Evolutionary conservation across 2,888 invertebrate genomes (phyloP), one percentile per base, ranked within the genome.

Genomic region (Andrena minutula): DNA sequence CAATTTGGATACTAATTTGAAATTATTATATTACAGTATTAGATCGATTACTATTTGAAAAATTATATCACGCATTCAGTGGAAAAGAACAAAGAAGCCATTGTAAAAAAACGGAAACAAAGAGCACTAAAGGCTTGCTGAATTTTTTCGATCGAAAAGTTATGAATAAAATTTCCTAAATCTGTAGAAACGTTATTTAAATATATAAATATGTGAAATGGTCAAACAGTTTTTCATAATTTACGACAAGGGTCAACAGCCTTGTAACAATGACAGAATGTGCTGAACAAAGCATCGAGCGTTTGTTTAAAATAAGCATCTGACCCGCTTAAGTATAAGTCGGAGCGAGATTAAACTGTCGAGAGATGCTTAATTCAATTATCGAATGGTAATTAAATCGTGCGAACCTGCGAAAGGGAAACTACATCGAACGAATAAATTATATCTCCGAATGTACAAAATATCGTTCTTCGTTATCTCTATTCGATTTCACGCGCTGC

Each of bases 271-370:
- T 74, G 49, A 28, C 12, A 79, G 66, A 64, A 60, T 41, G 12
- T 70, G 16, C n/a, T 20, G 16, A 64, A 69, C 47, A 74, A 70
- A 66, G 20, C 32, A 32, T 4, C 47, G n/a, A 35, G 30, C 10
- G 35, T 68, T 80, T 68, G 47, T 66, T 63, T 41, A 63, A 78
- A 79, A 68, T 79, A 72, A 68, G 0, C 47, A 16, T 56, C 10
- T 63, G 70, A 80, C 23, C 63, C n/a, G 61, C 3, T 68, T 68
- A 56, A 32, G 51, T 26, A 41, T 28, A 51, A 58, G 7, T 6
- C 28, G 26, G 23, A 6, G 6, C 4, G 23, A 49, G 66, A 68
- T 56, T 68, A n/a, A 68, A 56, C 10, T 68, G 49, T 41, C 32
- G 41, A 30, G 64, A 64, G n/a, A 69, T 20, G 12, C n/a, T 69